Evolutionary conservation across 1,140 invertebrate genomes (phyloP).

Genomic region (Frieseomelitta varia): DNA sequence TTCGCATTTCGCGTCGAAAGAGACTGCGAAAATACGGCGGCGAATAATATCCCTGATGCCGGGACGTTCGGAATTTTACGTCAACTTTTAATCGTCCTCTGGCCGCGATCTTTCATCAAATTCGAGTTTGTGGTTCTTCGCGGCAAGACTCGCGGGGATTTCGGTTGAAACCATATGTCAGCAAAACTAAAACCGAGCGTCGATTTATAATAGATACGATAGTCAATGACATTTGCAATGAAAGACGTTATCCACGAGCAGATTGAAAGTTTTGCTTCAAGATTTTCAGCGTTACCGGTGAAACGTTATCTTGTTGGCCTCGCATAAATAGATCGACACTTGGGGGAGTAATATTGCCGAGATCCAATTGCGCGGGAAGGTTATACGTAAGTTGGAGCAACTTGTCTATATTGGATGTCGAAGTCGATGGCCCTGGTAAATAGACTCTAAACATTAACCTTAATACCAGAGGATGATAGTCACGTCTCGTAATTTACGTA

Average conservation of each 20-base stretch:
- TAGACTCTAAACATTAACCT: slow-evolving; percentile 41
- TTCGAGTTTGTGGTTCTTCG: neutral
- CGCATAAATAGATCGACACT: slow-evolving; percentile 41
- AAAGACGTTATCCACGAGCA: neutral
- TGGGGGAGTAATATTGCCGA: slow-evolving; percentile 14
- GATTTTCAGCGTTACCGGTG: neutral
- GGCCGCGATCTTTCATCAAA: too few relatives aligned
- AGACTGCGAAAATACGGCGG: slow-evolving; percentile 55
- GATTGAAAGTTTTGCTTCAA: slow-evolving; percentile 9
- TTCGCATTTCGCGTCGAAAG: slow-evolving; percentile 46
- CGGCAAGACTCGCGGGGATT: neutral
- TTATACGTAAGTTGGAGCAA: slow-evolving; percentile 22
- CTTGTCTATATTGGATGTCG: slow-evolving; percentile 39
- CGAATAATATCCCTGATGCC: slow-evolving; percentile 24
- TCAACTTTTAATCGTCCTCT: slow-evolving; percentile 1
- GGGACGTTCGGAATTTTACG: slow-evolving; percentile 27
- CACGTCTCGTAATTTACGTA: slow-evolving; percentile 17
- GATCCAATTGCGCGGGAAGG: slow-evolving; percentile 40
- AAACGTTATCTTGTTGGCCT: slow-evolving; percentile 13
- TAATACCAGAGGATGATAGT: slow-evolving; percentile 26
- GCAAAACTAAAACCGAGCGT: neutral
- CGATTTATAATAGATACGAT: neutral
- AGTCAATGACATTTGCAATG: neutral
- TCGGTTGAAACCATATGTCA: neutral
- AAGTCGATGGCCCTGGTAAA: slow-evolving; percentile 28